Percentiles rank a stretch among this genome's conserved stretches.
Conservation (phyloP, 2,113 vertebrate species). For the Heterotilapia buettikoferi region DNA sequence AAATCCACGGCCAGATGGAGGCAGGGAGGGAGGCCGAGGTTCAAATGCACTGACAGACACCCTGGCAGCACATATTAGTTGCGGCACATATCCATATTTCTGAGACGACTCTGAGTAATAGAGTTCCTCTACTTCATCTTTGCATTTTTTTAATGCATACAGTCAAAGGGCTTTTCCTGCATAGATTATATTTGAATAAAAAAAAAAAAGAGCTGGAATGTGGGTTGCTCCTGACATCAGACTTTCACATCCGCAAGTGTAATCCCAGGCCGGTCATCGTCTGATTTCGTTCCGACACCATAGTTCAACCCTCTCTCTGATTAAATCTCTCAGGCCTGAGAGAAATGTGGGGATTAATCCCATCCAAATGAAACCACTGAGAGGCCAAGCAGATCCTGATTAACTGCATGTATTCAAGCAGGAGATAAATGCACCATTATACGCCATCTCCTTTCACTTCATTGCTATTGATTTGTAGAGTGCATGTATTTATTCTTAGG, state of each 20-base stretch:
- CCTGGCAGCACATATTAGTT: slow-evolving; percentile 33
- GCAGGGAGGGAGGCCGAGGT: slow-evolving; percentile 4
- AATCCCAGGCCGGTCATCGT: slow-evolving; percentile 52
- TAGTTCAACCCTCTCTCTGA: slow-evolving; percentile 44
- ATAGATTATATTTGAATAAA: slow-evolving; percentile 36
- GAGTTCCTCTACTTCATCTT: slow-evolving; percentile 26
- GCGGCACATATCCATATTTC: slow-evolving; percentile 37
- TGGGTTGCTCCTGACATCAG: slow-evolving; percentile 34
- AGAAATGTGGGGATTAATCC: slow-evolving; percentile 53
- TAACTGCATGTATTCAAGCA: slow-evolving; percentile 44
- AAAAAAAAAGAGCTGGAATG: slow-evolving; percentile 1
- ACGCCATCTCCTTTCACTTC: slow-evolving; percentile 34
- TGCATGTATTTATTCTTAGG: slow-evolving; percentile 41
- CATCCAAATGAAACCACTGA: slow-evolving; percentile 53
- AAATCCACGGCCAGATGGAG: slow-evolving; percentile 30
- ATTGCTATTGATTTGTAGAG: slow-evolving; percentile 57
- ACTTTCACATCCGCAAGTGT: slow-evolving; percentile 27
- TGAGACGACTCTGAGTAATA: slow-evolving; percentile 21
- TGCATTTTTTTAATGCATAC: slow-evolving; percentile 19
- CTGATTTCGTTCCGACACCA: slow-evolving; percentile 21
- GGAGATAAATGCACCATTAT: slow-evolving; percentile 47
- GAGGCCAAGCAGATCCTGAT: slow-evolving; percentile 50
- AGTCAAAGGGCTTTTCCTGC: slow-evolving; percentile 48
- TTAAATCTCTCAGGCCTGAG: slow-evolving; percentile 46
- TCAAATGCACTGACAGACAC: slow-evolving; percentile 8